Evolutionary conservation across 1,140 invertebrate genomes (phyloP), one percentile per base, ranked within the genome.

Genomic region (Dinothrombium tinctorium): DNA sequence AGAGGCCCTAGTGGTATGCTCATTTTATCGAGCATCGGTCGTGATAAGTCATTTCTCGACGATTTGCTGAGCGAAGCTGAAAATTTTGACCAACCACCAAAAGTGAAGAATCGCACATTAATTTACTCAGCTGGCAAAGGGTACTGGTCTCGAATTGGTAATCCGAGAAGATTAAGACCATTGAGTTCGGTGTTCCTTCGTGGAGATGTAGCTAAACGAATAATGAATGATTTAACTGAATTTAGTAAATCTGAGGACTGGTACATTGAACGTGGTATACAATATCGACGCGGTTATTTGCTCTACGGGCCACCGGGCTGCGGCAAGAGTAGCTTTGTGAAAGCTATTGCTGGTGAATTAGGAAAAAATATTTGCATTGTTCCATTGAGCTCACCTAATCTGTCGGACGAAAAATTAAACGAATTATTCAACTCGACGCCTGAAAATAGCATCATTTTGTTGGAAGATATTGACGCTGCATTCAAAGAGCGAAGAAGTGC

Each of bases 391-490:
- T 89, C 98, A 54, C 61, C 83, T 52, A 80, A 84, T 15, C 62
- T 99, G 24, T 79, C 84, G 9, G 92, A 99, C 63, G 90, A 96
- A 55, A 66, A 92, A 54, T 61, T 99, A 0, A 89, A 90, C 61
- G 80, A 96, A 64, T 64, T 98, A 8, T 60, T 99, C 37, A 82
- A 77, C 56, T 74, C 76, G 25, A 83, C 80, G 22, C 92, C 78
- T 32, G 57, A 82, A 45, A 59, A 95, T 58, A 84, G 75, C 36
- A 90, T 99, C 43, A 80, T 99, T 51, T 62, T 99, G 20, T 62
- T 99, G 17, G 94, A 99, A 63, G 94, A 99, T 59, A 73, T 99
- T 40, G 94, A 99, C 63, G 86, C 90, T 31, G 90, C 90, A 5
- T 95, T 98, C 62, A 55, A 58, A 52, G 59, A 72, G 61, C 59